Base-by-base conservation (phyloP, 2,888 invertebrate species). In the Dioctria linearis region DNA sequence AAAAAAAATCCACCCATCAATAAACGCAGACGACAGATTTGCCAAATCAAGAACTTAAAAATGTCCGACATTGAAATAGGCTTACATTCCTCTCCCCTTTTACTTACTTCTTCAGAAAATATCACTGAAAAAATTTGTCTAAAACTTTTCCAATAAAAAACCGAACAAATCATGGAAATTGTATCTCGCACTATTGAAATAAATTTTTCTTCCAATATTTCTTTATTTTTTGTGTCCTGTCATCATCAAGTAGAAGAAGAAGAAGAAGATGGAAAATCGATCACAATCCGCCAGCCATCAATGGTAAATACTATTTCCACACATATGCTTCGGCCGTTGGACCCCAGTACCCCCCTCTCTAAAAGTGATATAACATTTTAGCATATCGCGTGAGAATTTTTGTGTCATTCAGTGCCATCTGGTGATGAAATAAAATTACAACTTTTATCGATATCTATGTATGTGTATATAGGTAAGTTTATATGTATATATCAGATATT, bases 91-190 rank as follows among this genome's bases (percentile, higher is more conserved):
- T 54, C 11, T 4, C 11, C 54, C 54, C n/a, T 54, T n/a, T n/a
- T 46, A 46, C 4, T n/a, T 46, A 46, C 4, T 54, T n/a, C 54
- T 4, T n/a, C 11, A 11, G 54, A 54, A 54, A 3, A 46, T 11
- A 54, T 54, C 54, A 54, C 54, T n/a, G 11, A n/a, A 11, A 11
- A 54, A 54, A 37, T 2, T 25, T 11, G 54, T 43, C n/a, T 37
- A 25, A 37, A 69, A 69, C 69, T 69, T 69, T 69, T 51, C 69
- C 69, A 69, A 69, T 69, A 69, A 69, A n/a, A 69, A 69, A 69
- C 51, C 69, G 40, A 69, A 69, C 69, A 69, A 69, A 69, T 69
- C 69, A 69, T 46, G 37, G 11, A 51, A 51, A 51, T n/a, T n/a
- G 54, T 69, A 51, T 69, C 69, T 69, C 49, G 25, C 51, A 25